phyloP scores from a whole-genome alignment of 2,888 invertebrate genomes.

The Dendrolimus pini region DNA sequence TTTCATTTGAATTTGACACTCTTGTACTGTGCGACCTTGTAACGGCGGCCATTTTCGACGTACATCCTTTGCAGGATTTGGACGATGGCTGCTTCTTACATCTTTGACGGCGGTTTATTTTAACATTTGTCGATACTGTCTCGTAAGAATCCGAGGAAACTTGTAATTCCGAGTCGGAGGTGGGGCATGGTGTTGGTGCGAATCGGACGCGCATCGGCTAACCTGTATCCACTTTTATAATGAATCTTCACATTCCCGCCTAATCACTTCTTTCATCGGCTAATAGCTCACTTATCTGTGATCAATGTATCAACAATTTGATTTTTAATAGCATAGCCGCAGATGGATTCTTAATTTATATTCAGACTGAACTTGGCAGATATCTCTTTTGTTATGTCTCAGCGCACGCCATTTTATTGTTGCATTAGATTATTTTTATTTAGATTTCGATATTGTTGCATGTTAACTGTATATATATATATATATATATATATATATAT shows the following conservation, averaged over 20 bases:
- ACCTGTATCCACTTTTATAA: background rate
- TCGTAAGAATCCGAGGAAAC: constrained; percentile 10
- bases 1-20: constrained; percentile 19
- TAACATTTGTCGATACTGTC: background rate
- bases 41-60: background rate
- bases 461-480: no score
- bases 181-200: constrained; percentile 50
- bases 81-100: background rate
- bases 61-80: constrained; percentile 4
- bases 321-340: background rate
- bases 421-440: no score
- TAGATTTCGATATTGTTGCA: no score
- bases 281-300: constrained; percentile 2
- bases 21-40: constrained; percentile 22
- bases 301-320: constrained; percentile 9
- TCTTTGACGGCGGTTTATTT: constrained; percentile 24
- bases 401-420: no score
- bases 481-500: no score
- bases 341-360: background rate
- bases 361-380: background rate
- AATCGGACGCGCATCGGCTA: constrained; percentile 55
- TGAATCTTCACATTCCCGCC: background rate
- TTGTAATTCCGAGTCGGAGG: constrained; percentile 27
- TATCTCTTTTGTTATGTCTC: background rate
- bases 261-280: background rate